A percentile compares a stretch with the other conserved stretches of the same genome.
phyloP scores from a whole-genome alignment of 2,113 vertebrate species.

The Hippopotamus amphibius region DNA sequence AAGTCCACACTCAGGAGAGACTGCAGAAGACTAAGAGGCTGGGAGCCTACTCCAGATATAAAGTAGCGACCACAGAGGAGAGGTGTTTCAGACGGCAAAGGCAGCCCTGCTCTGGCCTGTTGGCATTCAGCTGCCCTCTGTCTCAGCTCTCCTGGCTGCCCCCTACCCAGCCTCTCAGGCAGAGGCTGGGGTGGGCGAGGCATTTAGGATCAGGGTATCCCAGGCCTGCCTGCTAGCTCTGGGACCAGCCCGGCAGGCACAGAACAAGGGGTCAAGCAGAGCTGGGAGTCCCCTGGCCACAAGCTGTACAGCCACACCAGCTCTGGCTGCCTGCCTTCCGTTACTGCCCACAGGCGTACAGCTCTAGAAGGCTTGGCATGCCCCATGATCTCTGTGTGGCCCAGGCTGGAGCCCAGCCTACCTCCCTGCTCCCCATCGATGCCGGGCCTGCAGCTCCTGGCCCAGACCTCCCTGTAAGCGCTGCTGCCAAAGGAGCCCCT shows the following conservation, averaged over 20 bases:
- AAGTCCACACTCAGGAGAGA: not conserved
- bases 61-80: not conserved
- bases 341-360: not conserved
- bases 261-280: not conserved
- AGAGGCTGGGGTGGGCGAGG: not conserved
- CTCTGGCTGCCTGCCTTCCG: not conserved
- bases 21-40: not conserved
- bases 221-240: not conserved
- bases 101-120: not conserved
- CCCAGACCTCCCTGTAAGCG: not conserved
- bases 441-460: not conserved
- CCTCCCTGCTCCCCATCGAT: not conserved
- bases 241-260: not conserved
- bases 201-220: not conserved
- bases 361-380: not conserved
- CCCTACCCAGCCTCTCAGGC: not conserved
- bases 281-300: not conserved
- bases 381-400: not conserved
- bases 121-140: not conserved
- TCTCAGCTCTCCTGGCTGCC: not conserved
- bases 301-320: not conserved
- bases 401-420: not conserved
- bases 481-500: conserved; percentile 29
- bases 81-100: not conserved
- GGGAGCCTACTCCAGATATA: not conserved